phyloP scores from a whole-genome alignment of 2,888 invertebrate genomes.

The Ophion costatus region DNA sequence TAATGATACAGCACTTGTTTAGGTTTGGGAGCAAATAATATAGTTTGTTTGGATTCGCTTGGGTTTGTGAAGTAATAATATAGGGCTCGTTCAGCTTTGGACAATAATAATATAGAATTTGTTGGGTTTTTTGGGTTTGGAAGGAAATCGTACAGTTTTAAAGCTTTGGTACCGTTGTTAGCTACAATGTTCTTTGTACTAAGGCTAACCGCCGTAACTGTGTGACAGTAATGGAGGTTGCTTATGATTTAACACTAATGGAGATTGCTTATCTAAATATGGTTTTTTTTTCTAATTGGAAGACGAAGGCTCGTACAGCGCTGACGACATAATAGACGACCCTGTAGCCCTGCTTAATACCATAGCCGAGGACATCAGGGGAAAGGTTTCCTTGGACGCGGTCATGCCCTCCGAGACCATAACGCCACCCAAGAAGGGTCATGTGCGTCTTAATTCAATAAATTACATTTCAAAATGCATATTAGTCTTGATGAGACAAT shows the following conservation, averaged over 20 bases:
- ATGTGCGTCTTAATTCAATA: slow-evolving; percentile 67
- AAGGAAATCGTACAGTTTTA: background rate
- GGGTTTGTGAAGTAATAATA: background rate
- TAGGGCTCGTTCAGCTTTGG: background rate
- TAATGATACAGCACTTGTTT: no score
- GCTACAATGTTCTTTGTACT: no score
- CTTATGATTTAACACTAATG: no score
- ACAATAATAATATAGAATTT: background rate
- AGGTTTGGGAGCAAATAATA: no score
- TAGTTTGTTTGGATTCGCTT: background rate
- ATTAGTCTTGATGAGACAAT: background rate
- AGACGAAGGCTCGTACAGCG: slow-evolving; percentile 61
- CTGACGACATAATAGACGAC: slow-evolving; percentile 69
- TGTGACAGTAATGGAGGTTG: background rate
- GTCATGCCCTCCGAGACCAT: slow-evolving; percentile 75
- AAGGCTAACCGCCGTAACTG: background rate
- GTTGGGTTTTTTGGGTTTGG: background rate
- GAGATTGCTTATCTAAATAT: background rate
- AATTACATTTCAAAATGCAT: background rate
- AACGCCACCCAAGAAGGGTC: slow-evolving; percentile 70
- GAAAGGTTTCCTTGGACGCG: slow-evolving; percentile 72
- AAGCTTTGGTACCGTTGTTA: background rate
- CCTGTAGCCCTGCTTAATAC: slow-evolving; percentile 69
- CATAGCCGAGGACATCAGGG: slow-evolving; percentile 72
- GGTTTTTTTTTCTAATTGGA: background rate